These are phyloP conservation scores for Tipula lateralis DNA, from an alignment of 2,888 invertebrate species.

Conservation along the genomic window DNA sequence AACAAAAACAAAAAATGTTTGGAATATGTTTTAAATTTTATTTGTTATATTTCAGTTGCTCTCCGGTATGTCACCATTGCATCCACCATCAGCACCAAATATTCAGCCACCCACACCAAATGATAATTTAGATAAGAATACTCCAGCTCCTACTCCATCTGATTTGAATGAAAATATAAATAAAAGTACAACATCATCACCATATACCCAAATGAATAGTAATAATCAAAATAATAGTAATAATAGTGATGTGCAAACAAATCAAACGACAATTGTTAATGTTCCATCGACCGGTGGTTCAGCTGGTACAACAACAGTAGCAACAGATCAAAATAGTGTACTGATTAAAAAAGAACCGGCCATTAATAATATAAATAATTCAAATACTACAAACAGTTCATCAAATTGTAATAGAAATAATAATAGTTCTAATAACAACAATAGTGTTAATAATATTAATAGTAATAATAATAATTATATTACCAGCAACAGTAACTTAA, in stretches of 20 bases:
- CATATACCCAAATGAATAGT: slow-evolving; percentile 38
- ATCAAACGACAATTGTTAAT: background rate
- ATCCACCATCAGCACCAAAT: slow-evolving; percentile 50
- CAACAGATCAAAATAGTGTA: slow-evolving; percentile 40
- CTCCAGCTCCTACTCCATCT: slow-evolving; percentile 49
- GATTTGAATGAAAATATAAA: slow-evolving; percentile 46
- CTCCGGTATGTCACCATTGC: slow-evolving; percentile 59
- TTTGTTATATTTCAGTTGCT: slow-evolving; percentile 39
- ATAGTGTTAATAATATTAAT: background rate
- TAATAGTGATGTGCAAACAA: slow-evolving; percentile 41
- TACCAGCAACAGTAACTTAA: slow-evolving; percentile 31
- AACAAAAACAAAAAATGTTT: too few species aligned
- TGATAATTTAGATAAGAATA: slow-evolving; percentile 48
- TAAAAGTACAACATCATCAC: slow-evolving; percentile 48
- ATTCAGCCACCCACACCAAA: slow-evolving; percentile 49
- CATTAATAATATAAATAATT: slow-evolving; percentile 25
- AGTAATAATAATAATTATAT: background rate
- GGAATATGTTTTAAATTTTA: background rate
- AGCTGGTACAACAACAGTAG: slow-evolving; percentile 51
- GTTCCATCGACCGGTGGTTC: background rate
- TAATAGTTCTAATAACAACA: background rate
- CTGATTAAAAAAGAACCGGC: slow-evolving; percentile 25
- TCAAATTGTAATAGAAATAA: slow-evolving; percentile 6
- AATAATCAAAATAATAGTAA: slow-evolving; percentile 32
- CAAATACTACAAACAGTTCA: background rate